A percentile compares a stretch with the other conserved stretches of the same genome.
Conservation (phyloP, 2,113 vertebrate genomes). For the Gila orcuttii region DNA sequence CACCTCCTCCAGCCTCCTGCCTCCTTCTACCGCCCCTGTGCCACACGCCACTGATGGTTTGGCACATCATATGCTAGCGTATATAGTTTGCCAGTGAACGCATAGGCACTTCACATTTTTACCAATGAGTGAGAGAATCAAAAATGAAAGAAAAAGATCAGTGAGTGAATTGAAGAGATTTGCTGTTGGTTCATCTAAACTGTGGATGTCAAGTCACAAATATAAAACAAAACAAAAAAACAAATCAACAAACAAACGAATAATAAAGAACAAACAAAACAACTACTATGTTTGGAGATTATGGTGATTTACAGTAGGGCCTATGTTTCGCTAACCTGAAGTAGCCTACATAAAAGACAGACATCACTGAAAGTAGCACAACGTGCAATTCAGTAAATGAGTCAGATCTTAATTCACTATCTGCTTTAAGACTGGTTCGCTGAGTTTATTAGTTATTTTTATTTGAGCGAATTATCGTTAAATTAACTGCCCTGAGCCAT, state of each 20-base stretch:
- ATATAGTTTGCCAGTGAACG: constrained; percentile 70
- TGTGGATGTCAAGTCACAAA: too few species aligned
- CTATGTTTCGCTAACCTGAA: neutral
- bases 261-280: too few species aligned
- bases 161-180: neutral
- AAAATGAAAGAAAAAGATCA: constrained; percentile 32
- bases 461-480: neutral
- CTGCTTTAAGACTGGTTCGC: neutral
- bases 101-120: constrained; percentile 49
- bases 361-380: neutral
- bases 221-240: too few species aligned
- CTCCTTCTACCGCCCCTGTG: constrained; percentile 76
- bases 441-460: neutral
- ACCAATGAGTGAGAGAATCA: constrained; percentile 52
- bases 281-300: too few species aligned
- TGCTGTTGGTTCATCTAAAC: neutral
- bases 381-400: neutral
- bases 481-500: neutral
- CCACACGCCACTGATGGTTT: constrained; percentile 67
- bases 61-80: constrained; percentile 86
- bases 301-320: too few species aligned
- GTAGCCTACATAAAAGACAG: neutral
- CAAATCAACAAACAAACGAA: too few species aligned
- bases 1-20: constrained; percentile 51
- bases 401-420: neutral